Evolutionary conservation across 1,140 invertebrate species (phyloP).

Genomic region (Meloidogyne chitwoodi): DNA sequence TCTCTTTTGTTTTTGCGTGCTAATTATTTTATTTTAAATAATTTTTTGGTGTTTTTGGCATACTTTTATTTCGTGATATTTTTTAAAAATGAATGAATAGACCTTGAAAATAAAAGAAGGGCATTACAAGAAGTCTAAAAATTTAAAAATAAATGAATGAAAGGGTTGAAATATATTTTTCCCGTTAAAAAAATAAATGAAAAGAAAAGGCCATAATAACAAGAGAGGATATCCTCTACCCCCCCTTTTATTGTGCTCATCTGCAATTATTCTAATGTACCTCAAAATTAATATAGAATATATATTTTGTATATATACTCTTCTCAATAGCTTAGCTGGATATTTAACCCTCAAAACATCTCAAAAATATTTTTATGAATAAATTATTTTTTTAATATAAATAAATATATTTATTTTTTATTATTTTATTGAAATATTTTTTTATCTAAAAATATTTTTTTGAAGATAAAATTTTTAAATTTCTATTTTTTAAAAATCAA

Average conservation of each 20-base stretch:
- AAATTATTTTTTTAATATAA: not conserved
- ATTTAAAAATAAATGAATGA: not conserved
- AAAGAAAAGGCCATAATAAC: not conserved
- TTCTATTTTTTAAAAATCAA: too few relatives aligned
- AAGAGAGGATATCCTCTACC: not conserved
- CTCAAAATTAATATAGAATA: not conserved
- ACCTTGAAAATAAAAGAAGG: not conserved
- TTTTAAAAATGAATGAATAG: not conserved
- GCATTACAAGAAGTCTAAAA: not conserved
- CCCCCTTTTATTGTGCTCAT: not conserved
- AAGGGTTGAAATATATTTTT: not conserved
- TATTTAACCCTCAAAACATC: not conserved
- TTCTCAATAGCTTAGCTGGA: not conserved
- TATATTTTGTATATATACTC: not conserved
- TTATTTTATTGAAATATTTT: too few relatives aligned
- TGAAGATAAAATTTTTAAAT: too few relatives aligned
- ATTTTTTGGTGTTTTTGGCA: not conserved
- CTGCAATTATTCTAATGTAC: not conserved
- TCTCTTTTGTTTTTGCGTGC: too few relatives aligned
- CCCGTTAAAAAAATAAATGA: not conserved
- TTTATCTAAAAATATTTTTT: too few relatives aligned
- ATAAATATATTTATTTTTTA: too few relatives aligned
- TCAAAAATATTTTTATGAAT: not conserved
- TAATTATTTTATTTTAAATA: not conserved
- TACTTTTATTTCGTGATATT: not conserved